Conservation (phyloP, 1,140 invertebrate species). For the Achatina immaculata region DNA sequence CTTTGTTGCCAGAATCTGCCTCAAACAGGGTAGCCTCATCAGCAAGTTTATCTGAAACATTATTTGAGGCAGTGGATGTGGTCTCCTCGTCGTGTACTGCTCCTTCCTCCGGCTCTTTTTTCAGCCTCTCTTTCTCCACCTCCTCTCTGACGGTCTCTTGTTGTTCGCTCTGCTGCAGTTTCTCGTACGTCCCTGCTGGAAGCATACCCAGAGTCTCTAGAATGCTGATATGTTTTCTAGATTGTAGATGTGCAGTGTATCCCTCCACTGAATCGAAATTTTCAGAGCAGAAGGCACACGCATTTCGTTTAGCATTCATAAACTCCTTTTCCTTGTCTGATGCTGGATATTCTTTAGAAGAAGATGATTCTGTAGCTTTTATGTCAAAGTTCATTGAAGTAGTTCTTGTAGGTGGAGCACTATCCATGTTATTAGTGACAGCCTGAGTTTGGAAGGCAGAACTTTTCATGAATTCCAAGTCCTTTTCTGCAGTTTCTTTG, state of each 20-base stretch:
- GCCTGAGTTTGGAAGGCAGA: background rate
- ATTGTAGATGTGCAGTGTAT: slow-evolving; percentile 94
- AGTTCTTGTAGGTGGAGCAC: background rate
- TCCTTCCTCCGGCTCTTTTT: background rate
- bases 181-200: slow-evolving; percentile 95
- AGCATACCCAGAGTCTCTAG: slow-evolving; percentile 93
- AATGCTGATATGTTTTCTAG: slow-evolving; percentile 97
- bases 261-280: slow-evolving; percentile 78
- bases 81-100: background rate
- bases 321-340: slow-evolving; percentile 5
- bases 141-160: background rate
- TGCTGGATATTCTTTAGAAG: background rate
- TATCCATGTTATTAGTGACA: slow-evolving; percentile 33
- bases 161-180: slow-evolving; percentile 85
- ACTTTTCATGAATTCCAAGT: background rate
- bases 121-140: background rate
- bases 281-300: slow-evolving; percentile 43
- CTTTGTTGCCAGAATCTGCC: background rate
- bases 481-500: slow-evolving; percentile 1
- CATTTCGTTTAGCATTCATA: background rate
- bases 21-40: background rate
- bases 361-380: background rate
- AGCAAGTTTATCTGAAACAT: too few relatives aligned
- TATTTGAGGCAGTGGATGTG: background rate
- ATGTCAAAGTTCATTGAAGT: background rate